Percentiles rank a stretch among this genome's conserved stretches.
Evolutionary conservation across 2,797 vertebrate species (phyloP).

Genomic region (Cryptoblepharus egeriae): DNA sequence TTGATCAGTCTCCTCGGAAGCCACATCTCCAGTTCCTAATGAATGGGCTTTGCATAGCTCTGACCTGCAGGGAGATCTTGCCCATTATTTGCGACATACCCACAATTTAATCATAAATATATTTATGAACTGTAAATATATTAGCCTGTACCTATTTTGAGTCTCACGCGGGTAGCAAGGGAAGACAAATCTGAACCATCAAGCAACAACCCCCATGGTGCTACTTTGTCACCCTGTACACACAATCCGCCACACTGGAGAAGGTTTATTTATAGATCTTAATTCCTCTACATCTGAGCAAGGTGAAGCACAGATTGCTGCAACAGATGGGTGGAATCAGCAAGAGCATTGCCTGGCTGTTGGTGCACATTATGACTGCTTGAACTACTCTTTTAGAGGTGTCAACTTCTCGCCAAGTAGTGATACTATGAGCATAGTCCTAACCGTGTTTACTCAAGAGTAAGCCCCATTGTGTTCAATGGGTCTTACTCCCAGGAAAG

Average conservation of each 20-base stretch:
- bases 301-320: neutral
- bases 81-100: too few species aligned
- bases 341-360: accelerated
- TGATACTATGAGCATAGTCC: too few species aligned
- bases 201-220: neutral
- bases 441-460: too few species aligned
- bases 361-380: neutral
- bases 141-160: neutral
- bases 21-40: neutral
- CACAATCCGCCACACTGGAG: neutral
- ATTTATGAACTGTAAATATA: neutral
- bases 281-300: neutral
- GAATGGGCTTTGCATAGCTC: neutral
- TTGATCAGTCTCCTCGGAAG: neutral
- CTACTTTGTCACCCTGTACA: neutral
- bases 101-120: too few species aligned
- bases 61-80: neutral
- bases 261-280: slow-evolving; percentile 17
- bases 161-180: neutral
- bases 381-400: slow-evolving; percentile 7
- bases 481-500: too few species aligned
- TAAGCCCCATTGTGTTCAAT: too few species aligned
- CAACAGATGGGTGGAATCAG: slow-evolving; percentile 9
- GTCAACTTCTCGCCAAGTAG: neutral
- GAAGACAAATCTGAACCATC: neutral